phyloP scores from a whole-genome alignment of 2,888 invertebrate species.

The Cephus runcator region DNA sequence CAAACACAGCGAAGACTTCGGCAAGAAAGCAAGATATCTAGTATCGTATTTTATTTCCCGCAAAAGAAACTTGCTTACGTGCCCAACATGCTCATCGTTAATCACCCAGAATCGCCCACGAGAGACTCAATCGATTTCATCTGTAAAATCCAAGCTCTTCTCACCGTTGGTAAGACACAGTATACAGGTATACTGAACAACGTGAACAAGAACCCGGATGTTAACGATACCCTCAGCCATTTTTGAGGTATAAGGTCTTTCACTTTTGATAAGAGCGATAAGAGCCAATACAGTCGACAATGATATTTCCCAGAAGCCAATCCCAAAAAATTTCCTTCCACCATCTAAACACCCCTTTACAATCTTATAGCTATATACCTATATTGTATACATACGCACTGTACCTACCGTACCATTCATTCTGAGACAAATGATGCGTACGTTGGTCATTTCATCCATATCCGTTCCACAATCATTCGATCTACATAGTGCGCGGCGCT shows the following conservation, averaged over 20 bases:
- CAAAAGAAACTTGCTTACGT: background rate
- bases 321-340: background rate
- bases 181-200: background rate
- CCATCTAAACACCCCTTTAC: background rate
- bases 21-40: background rate
- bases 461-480: slow-evolving; percentile 49
- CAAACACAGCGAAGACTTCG: background rate
- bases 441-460: slow-evolving; percentile 47
- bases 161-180: background rate
- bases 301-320: background rate
- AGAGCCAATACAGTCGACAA: background rate
- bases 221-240: background rate
- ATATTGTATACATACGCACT: background rate
- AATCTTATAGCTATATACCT: background rate
- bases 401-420: slow-evolving; percentile 33
- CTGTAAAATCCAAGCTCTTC: background rate
- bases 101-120: background rate
- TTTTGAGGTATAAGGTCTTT: background rate
- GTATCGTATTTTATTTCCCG: background rate
- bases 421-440: slow-evolving; percentile 48
- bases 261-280: background rate
- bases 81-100: background rate
- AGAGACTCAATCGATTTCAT: background rate
- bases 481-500: slow-evolving; percentile 54
- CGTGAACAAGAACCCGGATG: background rate